Base-by-base conservation (phyloP, 2,888 invertebrate genomes). In the Torymus texanus region DNA sequence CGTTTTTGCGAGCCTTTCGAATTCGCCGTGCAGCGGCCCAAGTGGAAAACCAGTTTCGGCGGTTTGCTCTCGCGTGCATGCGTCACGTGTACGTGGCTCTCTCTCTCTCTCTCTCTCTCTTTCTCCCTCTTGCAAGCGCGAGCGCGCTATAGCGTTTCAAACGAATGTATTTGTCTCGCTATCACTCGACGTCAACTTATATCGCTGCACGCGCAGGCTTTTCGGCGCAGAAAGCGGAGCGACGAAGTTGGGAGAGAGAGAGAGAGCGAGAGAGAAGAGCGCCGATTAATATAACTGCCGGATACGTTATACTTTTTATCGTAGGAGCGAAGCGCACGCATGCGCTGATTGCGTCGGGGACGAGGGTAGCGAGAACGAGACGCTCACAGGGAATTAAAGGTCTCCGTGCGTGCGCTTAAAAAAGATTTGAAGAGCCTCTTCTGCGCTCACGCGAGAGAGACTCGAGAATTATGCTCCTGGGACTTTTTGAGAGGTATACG, bases 1-100 rank as follows among this genome's bases (percentile, higher is more conserved):
- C 81, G 82, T 83, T 84, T 84, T 84, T 81, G 84, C 83, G 81
- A 83, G 82, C 83, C 82, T 81, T 73, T 82, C 83, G 83, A 83
- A 84, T 84, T 83, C 82, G 83, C 80, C 83, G 29, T 53, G 61
- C 67, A 18, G 12, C 66, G 68, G 73, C 11, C 76, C 29, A 79
- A 78, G 74, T 59, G 70, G 56, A 76, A 74, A 81, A 81, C 81
- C 81, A 76, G 81, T 81, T 81, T 77, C 59, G 67, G 50, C 29
- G 29, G 29, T 29, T 29, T 29, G 29, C 29, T 29, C 29, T 29
- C 29, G 29, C 29, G 29, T 29, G 29, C 29, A 29, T 29, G 29
- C 29, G 5, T 29, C 29, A 29, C 29, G 5, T 29, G 29, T 29
- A 29, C 24, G 68, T 16, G 16, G 12, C 18, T 10, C 55, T 72